Conservation (phyloP, 1,140 invertebrate genomes). For the Conus ventricosus region DNA sequence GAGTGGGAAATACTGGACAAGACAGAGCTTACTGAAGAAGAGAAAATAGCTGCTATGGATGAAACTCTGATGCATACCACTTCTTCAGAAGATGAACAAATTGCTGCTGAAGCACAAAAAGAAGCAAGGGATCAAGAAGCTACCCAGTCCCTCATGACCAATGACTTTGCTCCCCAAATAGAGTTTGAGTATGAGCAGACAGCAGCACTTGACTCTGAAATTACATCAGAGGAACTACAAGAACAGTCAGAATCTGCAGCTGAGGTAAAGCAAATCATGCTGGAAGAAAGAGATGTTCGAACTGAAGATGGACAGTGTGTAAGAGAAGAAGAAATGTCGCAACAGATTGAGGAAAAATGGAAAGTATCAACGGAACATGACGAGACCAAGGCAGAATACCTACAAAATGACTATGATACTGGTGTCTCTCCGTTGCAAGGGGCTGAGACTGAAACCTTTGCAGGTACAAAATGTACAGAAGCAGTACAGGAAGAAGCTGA, state of each 20-base stretch:
- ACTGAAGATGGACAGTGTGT: no score
- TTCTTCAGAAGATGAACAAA: slow-evolving; percentile 1
- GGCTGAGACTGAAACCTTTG: no score
- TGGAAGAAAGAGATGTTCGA: no score
- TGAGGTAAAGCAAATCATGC: no score
- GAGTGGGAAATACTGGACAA: slow-evolving; percentile 66
- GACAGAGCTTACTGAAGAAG: slow-evolving; percentile 49
- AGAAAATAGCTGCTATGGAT: slow-evolving; percentile 33
- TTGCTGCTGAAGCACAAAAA: neutral
- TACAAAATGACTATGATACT: no score
- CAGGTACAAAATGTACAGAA: neutral
- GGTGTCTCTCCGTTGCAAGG: no score
- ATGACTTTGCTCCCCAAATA: no score
- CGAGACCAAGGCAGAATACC: no score
- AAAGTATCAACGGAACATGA: no score
- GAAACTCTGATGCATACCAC: slow-evolving; percentile 28
- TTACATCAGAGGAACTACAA: slow-evolving; percentile 28
- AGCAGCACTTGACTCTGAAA: neutral
- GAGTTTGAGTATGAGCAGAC: neutral
- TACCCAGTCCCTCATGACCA: no score
- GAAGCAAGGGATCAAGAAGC: neutral
- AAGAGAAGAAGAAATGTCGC: no score
- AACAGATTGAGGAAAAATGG: no score
- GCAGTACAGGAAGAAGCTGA: slow-evolving; percentile 21
- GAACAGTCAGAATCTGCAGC: neutral